Conservation (phyloP, 92 coral and sea anemone species). For the Nematostella vectensis region DNA sequence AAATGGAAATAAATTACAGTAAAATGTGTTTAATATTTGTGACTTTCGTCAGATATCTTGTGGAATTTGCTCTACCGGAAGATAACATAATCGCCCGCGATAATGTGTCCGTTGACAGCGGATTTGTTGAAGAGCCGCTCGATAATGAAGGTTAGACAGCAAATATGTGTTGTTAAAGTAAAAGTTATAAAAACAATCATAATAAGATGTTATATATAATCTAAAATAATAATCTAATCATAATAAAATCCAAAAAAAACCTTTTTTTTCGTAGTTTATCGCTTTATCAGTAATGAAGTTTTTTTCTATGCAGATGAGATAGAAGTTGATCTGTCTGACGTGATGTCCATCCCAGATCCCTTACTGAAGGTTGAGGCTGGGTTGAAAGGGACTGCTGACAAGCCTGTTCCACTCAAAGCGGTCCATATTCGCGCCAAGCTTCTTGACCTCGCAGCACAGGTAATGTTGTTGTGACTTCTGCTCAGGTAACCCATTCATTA, state of each 20-base stretch:
- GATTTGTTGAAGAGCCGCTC: conserved; percentile 45
- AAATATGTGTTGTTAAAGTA: no score
- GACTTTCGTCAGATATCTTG: conserved; percentile 78
- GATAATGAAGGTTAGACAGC: no score
- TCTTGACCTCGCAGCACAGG: conserved; percentile 90
- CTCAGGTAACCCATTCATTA: no score
- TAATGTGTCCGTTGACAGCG: conserved; percentile 47
- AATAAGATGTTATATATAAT: no score
- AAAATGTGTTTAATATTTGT: no score
- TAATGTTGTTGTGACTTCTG: conserved; percentile 3
- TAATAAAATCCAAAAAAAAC: no score
- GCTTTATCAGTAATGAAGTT: no score
- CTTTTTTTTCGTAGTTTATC: no score
- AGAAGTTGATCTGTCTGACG: conserved; percentile 63
- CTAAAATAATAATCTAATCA: no score
- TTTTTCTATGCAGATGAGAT: background rate
- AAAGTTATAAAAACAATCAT: no score
- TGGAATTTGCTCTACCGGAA: conserved; percentile 71
- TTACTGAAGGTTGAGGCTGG: conserved; percentile 82
- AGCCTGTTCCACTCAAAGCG: conserved; percentile 72
- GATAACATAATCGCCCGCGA: conserved; percentile 40
- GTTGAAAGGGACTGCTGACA: conserved; percentile 74
- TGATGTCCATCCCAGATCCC: conserved; percentile 75
- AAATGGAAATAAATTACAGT: no score
- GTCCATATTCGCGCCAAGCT: conserved; percentile 90